These are phyloP conservation scores for Whitmania pigra DNA, from an alignment of 1,140 invertebrate species.

Conservation along the genomic window DNA sequence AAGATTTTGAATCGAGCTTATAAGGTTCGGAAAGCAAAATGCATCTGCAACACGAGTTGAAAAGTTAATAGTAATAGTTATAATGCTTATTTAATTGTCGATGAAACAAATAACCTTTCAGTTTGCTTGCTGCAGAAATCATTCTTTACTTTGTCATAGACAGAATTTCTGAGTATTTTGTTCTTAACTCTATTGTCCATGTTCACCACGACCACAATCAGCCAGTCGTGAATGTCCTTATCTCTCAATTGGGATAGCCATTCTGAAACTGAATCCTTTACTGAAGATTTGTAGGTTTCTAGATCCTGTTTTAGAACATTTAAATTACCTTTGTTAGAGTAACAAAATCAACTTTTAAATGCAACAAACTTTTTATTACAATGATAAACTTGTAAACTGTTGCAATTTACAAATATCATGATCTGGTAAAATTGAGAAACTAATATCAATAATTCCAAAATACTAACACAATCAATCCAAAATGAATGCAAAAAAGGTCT, in stretches of 20 bases:
- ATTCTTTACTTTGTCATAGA: conserved; percentile 80
- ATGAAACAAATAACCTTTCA: conserved; percentile 50
- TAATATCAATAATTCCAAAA: not conserved
- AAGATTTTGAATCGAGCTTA: conserved; percentile 70
- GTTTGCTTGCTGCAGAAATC: conserved; percentile 80
- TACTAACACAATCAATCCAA: conserved; percentile 68
- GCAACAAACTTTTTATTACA: not conserved
- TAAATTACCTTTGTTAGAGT: conserved; percentile 2
- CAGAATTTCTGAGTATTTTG: conserved; percentile 79
- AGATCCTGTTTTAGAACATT: conserved; percentile 55
- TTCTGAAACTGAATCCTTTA: conserved; percentile 71
- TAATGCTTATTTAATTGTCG: not conserved
- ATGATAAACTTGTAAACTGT: not conserved
- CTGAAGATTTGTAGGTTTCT: conserved; percentile 69
- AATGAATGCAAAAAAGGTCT: conserved; percentile 80
- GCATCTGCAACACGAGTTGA: conserved; percentile 50
- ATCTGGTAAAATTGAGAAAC: not conserved
- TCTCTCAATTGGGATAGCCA: conserved; percentile 68
- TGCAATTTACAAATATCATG: not conserved
- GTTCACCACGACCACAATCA: conserved; percentile 81
- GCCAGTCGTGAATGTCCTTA: conserved; percentile 71
- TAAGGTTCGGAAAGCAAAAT: conserved; percentile 77
- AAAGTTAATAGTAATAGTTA: not conserved
- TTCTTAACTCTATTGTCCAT: conserved; percentile 69
- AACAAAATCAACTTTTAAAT: not conserved